Conservation (phyloP, 37 sponge, comb jelly and placozoan genomes). For the Hexactinellida sp. region DNA sequence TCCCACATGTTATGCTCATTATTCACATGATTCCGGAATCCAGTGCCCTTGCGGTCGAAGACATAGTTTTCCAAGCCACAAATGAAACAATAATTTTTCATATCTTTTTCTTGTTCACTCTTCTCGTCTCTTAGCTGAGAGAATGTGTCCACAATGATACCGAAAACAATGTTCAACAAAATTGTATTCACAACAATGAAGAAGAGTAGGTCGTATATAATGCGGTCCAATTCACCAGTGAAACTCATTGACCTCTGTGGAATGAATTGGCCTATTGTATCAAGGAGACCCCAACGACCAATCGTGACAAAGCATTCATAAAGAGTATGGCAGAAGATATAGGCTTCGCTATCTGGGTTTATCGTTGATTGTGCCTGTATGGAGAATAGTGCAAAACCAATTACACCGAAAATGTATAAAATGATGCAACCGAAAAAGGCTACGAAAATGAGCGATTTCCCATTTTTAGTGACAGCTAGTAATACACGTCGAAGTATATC, state of each 20-base stretch:
- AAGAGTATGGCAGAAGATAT: conserved; percentile 36
- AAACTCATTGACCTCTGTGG: too few relatives aligned
- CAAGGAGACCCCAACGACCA: conserved; percentile 35
- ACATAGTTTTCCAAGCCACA: too few relatives aligned
- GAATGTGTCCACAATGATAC: conserved; percentile 81
- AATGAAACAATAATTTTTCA: too few relatives aligned
- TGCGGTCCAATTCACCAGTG: too few relatives aligned
- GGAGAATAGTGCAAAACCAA: conserved; percentile 35
- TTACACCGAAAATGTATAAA: conserved; percentile 58
- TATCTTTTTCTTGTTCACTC: too few relatives aligned
- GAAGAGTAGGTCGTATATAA: conserved; percentile 51
- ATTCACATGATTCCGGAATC: too few relatives aligned
- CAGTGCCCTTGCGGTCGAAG: too few relatives aligned
- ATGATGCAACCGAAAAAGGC: conserved; percentile 35
- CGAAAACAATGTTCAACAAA: conserved; percentile 70
- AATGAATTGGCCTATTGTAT: conserved; percentile 24
- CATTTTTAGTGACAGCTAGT: conserved; percentile 50
- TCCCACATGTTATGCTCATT: too few relatives aligned
- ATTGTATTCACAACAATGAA: conserved; percentile 76
- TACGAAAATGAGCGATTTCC: conserved; percentile 50
- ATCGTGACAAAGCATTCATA: conserved; percentile 33
- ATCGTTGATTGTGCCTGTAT: background rate
- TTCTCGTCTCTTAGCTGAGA: conserved; percentile 60
- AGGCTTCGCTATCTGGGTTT: background rate
- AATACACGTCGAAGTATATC: conserved; percentile 59